A percentile compares a stretch with the other conserved stretches of the same genome.
Conservation (phyloP, 2,888 invertebrate genomes). For the Zygothrica quintamaculata region DNA sequence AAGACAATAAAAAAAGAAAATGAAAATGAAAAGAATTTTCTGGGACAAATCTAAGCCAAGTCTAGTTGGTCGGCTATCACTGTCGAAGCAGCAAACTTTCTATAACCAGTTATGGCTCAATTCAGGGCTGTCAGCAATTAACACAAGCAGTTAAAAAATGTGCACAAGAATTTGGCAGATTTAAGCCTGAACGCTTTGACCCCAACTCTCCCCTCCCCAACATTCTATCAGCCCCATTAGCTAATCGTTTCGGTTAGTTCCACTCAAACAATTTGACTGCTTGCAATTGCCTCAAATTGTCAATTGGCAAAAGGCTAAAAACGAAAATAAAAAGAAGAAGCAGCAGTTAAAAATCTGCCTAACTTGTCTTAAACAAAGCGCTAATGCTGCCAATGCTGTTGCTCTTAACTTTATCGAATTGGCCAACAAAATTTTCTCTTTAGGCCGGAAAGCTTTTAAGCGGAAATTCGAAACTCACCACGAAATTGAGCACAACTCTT, state of each 20-base stretch:
- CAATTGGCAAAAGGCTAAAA: conserved; percentile 61
- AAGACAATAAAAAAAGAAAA: too few species aligned
- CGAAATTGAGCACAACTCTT: conserved; percentile 33
- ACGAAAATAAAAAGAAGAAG: conserved; percentile 67
- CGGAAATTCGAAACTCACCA: conserved; percentile 40
- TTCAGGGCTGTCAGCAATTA: conserved; percentile 33
- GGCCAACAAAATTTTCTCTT: conserved; percentile 18
- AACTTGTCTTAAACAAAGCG: conserved; percentile 8
- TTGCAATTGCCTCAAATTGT: conserved; percentile 2
- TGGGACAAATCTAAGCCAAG: conserved; percentile 8
- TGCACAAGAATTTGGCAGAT: conserved; percentile 37
- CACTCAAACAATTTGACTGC: not conserved
- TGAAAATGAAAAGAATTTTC: conserved; percentile 13
- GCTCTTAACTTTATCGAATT: conserved; percentile 9
- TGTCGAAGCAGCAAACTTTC: conserved; percentile 13
- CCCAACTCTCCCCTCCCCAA: not conserved
- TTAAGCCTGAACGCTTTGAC: too few species aligned
- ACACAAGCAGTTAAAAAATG: conserved; percentile 18
- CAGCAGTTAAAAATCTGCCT: conserved; percentile 22
- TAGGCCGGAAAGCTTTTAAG: conserved; percentile 5
- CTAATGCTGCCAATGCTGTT: not conserved
- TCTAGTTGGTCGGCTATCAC: not conserved
- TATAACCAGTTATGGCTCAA: conserved; percentile 45
- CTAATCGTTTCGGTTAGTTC: not conserved
- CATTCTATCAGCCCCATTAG: not conserved